phyloP scores from a whole-genome alignment of 23 tunicate genomes.

The Botrylloides violaceus region DNA sequence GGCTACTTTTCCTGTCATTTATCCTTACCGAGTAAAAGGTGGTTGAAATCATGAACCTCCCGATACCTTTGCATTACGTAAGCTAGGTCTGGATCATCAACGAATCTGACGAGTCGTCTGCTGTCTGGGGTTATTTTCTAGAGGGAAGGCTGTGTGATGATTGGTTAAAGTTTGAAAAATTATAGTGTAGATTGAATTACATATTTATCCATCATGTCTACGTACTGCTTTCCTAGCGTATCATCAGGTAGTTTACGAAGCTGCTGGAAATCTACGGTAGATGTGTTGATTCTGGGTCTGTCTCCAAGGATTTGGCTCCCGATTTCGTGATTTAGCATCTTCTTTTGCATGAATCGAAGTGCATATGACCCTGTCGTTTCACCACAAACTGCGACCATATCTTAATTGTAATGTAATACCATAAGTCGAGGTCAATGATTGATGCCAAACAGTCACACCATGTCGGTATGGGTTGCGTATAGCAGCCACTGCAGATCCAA shows the following conservation, averaged over 20 bases:
- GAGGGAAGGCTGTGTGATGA: not conserved
- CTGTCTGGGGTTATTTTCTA: constrained; percentile 90
- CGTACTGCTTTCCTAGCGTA: constrained; percentile 83
- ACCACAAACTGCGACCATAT: constrained; percentile 95
- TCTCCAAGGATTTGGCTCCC: constrained; percentile 53
- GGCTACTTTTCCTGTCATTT: not conserved
- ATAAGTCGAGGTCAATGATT: no score
- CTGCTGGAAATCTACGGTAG: constrained; percentile 46
- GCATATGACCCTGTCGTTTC: constrained; percentile 74
- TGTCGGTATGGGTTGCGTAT: constrained; percentile 66
- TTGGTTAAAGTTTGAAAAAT: not conserved
- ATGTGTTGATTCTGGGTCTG: constrained; percentile 52
- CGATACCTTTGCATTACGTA: constrained; percentile 89
- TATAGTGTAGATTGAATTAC: constrained; percentile 21
- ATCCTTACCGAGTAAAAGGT: constrained; percentile 65
- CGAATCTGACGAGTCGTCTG: constrained; percentile 62
- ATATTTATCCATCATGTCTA: constrained; percentile 68
- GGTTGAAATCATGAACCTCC: constrained; percentile 90
- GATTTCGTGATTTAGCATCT: constrained; percentile 37
- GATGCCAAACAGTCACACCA: no score
- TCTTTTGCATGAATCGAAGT: constrained; percentile 28
- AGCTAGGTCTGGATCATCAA: constrained; percentile 69
- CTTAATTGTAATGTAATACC: constrained; percentile 12
- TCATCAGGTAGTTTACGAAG: constrained; percentile 38
- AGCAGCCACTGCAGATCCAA: constrained; percentile 59